Conservation (phyloP, 2,888 invertebrate genomes). For the Arctia plantaginis region DNA sequence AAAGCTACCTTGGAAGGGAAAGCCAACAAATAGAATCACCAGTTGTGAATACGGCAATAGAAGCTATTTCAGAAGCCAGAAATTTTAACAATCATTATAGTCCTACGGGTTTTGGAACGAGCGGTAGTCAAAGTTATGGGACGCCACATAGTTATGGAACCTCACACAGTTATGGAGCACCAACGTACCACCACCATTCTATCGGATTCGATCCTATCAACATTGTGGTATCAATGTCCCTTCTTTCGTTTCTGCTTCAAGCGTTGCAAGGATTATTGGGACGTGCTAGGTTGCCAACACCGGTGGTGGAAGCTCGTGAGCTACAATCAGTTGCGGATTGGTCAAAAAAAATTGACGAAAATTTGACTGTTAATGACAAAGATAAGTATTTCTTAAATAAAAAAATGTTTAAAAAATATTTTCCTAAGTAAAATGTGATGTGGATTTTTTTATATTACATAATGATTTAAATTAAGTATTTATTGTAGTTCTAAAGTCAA, state of each 20-base stretch:
- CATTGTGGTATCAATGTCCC: constrained; percentile 80
- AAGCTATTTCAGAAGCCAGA: constrained; percentile 57
- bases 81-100: constrained; percentile 71
- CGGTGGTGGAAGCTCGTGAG: constrained; percentile 73
- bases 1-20: constrained; percentile 37
- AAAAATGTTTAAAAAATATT: constrained; percentile 66
- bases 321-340: constrained; percentile 65
- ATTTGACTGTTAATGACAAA: constrained; percentile 50
- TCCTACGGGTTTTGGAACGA: constrained; percentile 71
- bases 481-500: not conserved
- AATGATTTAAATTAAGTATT: not conserved
- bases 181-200: constrained; percentile 81
- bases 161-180: constrained; percentile 58
- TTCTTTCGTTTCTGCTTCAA: constrained; percentile 80
- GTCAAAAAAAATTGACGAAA: constrained; percentile 66
- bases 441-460: not conserved
- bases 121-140: constrained; percentile 65
- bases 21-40: constrained; percentile 74
- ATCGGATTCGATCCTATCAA: constrained; percentile 85
- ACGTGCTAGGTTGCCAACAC: constrained; percentile 74
- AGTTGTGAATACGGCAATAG: constrained; percentile 44
- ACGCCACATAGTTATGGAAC: constrained; percentile 31
- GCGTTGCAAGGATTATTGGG: constrained; percentile 77
- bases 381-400: constrained; percentile 66
- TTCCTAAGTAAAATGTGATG: constrained; percentile 43